phyloP scores from a whole-genome alignment of 30 jellyfish, hydroid and myxozoan genomes.

The Chironex yamaguchii region DNA sequence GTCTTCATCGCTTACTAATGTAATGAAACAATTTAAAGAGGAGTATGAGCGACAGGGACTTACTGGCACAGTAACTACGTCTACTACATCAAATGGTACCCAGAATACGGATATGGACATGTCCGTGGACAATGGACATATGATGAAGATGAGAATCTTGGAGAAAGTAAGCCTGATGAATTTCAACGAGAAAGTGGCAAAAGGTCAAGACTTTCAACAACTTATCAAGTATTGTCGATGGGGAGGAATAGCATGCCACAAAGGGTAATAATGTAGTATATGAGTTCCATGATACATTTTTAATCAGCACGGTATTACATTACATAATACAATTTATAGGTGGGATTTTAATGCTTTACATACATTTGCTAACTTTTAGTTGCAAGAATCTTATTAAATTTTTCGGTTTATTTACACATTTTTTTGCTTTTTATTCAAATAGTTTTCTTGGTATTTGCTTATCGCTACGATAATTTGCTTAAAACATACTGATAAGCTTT shows the following conservation, averaged over 20 bases:
- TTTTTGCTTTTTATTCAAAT: too few relatives aligned
- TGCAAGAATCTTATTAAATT: too few relatives aligned
- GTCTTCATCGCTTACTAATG: neutral
- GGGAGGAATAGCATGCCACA: constrained; percentile 35
- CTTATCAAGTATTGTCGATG: constrained; percentile 2
- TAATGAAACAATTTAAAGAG: neutral
- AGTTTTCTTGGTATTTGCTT: too few relatives aligned
- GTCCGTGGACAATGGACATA: neutral
- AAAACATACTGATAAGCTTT: too few relatives aligned
- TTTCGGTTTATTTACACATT: too few relatives aligned
- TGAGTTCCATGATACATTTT: too few relatives aligned
- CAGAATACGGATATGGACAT: neutral
- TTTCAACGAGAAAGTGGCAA: neutral
- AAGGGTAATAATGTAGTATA: too few relatives aligned
- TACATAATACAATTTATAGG: too few relatives aligned
- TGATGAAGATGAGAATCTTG: neutral
- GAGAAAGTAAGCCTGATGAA: neutral
- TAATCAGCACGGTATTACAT: neutral
- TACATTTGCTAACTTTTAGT: too few relatives aligned
- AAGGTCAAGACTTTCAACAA: constrained; percentile 6
- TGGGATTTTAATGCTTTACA: too few relatives aligned
- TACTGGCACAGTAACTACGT: neutral
- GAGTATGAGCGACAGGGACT: neutral
- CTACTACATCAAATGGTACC: neutral
- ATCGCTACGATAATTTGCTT: too few relatives aligned